These are phyloP conservation scores for Hoplostethus mediterraneus DNA, from an alignment of 2,797 vertebrate species.

Conservation along the genomic window DNA sequence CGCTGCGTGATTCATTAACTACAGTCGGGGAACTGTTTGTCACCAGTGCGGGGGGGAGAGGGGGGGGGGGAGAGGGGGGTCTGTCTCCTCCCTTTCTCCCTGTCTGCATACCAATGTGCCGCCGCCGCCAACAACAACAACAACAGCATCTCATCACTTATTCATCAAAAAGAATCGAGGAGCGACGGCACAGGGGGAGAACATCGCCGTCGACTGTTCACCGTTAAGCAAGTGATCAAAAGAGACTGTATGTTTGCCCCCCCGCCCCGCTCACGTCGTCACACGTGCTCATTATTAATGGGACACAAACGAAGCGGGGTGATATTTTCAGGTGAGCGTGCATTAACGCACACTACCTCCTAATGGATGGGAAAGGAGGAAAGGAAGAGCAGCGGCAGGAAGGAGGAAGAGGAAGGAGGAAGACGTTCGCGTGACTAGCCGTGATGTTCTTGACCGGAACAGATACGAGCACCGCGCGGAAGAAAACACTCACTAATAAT, in stretches of 20 bases:
- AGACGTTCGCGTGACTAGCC: slow-evolving; percentile 34
- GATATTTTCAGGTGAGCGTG: slow-evolving; percentile 36
- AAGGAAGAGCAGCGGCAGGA: neutral
- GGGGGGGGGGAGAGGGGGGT: no score
- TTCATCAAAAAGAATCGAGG: slow-evolving; percentile 56
- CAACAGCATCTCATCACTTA: slow-evolving; percentile 54
- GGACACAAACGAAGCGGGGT: neutral
- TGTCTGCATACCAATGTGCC: slow-evolving; percentile 50
- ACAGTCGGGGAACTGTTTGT: slow-evolving; percentile 54
- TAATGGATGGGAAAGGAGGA: slow-evolving; percentile 1
- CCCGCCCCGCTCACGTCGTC: neutral
- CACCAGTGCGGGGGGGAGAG: neutral
- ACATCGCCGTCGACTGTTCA: slow-evolving; percentile 35
- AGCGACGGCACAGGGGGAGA: slow-evolving; percentile 16
- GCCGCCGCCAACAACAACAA: slow-evolving; percentile 28
- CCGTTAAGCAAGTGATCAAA: slow-evolving; percentile 48
- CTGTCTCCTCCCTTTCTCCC: slow-evolving; percentile 23
- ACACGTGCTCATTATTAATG: slow-evolving; percentile 33
- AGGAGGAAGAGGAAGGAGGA: slow-evolving; percentile 19
- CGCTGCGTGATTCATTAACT: slow-evolving; percentile 65
- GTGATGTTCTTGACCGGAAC: slow-evolving; percentile 35
- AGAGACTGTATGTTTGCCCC: slow-evolving; percentile 14
- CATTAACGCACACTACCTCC: slow-evolving; percentile 16
- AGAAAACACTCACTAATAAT: slow-evolving; percentile 51
- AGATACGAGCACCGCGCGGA: neutral